Evolutionary conservation across 2,113 vertebrate species (phyloP).

Genomic region (Scomber japonicus): DNA sequence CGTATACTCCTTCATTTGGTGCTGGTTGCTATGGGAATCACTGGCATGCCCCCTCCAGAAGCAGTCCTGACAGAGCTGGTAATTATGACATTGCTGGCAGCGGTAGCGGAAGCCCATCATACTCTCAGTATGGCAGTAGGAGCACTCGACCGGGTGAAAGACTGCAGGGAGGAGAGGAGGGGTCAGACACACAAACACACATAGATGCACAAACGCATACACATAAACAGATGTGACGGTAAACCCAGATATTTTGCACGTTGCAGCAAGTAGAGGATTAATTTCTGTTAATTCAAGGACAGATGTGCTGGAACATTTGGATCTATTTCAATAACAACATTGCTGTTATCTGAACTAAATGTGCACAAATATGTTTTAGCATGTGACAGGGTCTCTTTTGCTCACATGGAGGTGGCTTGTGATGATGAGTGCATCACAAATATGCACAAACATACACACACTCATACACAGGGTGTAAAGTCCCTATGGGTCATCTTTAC

Average conservation of each 20-base stretch:
- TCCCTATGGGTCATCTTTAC: slow-evolving; percentile 33
- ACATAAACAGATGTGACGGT: slow-evolving; percentile 48
- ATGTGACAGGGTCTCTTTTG: slow-evolving; percentile 27
- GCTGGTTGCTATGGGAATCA: slow-evolving; percentile 99
- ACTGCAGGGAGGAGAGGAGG: slow-evolving; percentile 84
- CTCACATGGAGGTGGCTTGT: slow-evolving; percentile 31
- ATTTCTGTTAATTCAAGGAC: slow-evolving; percentile 43
- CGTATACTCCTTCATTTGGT: slow-evolving; percentile 99
- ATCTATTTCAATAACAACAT: background rate
- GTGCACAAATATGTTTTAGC: background rate
- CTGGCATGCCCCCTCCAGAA: slow-evolving; percentile 99
- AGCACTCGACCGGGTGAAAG: slow-evolving; percentile 99
- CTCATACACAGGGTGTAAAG: slow-evolving; percentile 34
- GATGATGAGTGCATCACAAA: slow-evolving; percentile 36
- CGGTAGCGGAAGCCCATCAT: slow-evolving; percentile 99
- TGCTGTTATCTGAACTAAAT: slow-evolving; percentile 11
- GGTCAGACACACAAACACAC: slow-evolving; percentile 45
- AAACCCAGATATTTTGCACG: slow-evolving; percentile 57
- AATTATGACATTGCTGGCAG: slow-evolving; percentile 99
- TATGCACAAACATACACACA: slow-evolving; percentile 10
- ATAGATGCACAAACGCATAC: background rate
- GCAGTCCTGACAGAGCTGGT: slow-evolving; percentile 99
- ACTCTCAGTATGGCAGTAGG: slow-evolving; percentile 98
- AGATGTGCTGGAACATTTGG: slow-evolving; percentile 18
- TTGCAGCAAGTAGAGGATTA: slow-evolving; percentile 23